phyloP scores from a whole-genome alignment of 2,113 vertebrate genomes.

The Mus spicilegus region DNA sequence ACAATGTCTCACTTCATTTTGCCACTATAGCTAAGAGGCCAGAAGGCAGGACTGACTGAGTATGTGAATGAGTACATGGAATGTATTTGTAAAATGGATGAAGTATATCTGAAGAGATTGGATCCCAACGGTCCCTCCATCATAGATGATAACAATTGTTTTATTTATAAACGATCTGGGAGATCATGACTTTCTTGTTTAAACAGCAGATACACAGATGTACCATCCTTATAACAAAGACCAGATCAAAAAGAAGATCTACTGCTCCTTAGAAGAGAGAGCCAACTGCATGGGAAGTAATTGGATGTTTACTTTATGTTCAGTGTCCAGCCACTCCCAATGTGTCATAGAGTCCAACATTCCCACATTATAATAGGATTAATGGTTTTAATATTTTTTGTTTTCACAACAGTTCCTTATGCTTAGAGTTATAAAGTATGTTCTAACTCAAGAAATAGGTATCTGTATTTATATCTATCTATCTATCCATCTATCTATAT shows the following conservation, averaged over 20 bases:
- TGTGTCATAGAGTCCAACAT: not conserved
- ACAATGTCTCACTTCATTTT: not conserved
- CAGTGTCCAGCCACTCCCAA: not conserved
- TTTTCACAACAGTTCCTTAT: not conserved
- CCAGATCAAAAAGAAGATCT: not conserved
- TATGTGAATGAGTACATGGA: not conserved
- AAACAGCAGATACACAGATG: not conserved
- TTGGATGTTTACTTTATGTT: not conserved
- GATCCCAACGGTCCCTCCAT: not conserved
- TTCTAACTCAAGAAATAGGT: not conserved
- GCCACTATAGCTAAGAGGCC: not conserved
- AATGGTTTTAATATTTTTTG: not conserved
- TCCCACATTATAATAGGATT: not conserved
- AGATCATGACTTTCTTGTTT: not conserved
- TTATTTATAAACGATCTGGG: not conserved
- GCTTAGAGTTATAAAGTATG: not conserved
- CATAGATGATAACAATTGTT: not conserved
- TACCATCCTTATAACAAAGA: not conserved
- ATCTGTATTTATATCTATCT: not conserved
- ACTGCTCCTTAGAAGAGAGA: not conserved
- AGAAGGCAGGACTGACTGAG: not conserved
- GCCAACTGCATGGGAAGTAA: not conserved
- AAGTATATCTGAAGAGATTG: not conserved
- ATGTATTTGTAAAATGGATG: not conserved
- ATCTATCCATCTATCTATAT: too few relatives aligned